Conservation (phyloP, 2,797 vertebrate species). For the Epinephelus malabaricus region DNA sequence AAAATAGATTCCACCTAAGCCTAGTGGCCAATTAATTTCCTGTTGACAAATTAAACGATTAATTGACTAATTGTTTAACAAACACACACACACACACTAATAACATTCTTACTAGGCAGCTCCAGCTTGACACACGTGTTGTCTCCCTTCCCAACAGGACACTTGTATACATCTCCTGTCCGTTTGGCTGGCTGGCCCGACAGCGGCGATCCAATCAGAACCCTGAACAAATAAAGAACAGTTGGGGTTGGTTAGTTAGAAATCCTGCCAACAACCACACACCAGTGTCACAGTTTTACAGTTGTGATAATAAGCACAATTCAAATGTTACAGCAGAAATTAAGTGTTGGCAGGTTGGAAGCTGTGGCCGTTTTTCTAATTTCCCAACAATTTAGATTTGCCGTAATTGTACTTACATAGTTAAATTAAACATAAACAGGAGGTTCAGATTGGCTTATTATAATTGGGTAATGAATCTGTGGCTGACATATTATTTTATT, state of each 20-base stretch:
- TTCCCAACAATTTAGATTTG: constrained; percentile 24
- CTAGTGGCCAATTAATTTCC: no score
- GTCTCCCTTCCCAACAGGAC: constrained; percentile 86
- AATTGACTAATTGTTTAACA: not conserved
- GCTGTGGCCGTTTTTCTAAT: not conserved
- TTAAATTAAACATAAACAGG: constrained; percentile 50
- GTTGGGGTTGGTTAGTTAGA: constrained; percentile 24
- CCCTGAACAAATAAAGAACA: constrained; percentile 82
- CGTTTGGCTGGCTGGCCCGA: constrained; percentile 92
- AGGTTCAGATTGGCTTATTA: constrained; percentile 44
- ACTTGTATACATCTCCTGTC: constrained; percentile 98
- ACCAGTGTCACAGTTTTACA: constrained; percentile 23
- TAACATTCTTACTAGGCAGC: constrained; percentile 89
- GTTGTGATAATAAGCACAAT: constrained; percentile 36
- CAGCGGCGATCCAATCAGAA: constrained; percentile 95
- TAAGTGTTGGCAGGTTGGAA: constrained; percentile 14
- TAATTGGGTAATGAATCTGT: constrained; percentile 28
- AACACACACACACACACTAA: not conserved
- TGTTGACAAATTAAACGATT: not conserved
- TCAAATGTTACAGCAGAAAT: constrained; percentile 38
- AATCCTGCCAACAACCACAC: constrained; percentile 49
- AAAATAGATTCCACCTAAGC: no score
- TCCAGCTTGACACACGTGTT: constrained; percentile 91
- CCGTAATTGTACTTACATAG: constrained; percentile 35
- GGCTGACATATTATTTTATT: constrained; percentile 29